Evolutionary conservation across 1,140 invertebrate genomes (phyloP), one percentile per base, ranked within the genome.

Genomic region (Hycleus cichorii): DNA sequence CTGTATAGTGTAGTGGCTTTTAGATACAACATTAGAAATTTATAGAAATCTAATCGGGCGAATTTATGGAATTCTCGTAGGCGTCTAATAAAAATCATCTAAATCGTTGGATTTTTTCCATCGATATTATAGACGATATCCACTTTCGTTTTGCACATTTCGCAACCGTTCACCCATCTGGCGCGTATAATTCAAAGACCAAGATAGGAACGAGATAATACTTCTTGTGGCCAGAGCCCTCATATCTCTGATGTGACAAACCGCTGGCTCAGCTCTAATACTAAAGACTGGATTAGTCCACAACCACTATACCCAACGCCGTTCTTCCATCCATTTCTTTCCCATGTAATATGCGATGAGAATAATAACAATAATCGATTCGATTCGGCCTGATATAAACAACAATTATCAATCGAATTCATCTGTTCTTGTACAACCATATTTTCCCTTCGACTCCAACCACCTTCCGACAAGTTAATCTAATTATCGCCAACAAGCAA

Each of bases 301-400:
- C 32, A 32, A 18, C 32, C 4, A 32, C 32, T 32, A 32, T 32
- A 32, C 32, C 32, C 4, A 32, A 32, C 32, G 32, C 32, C 32
- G 32, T 32, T 32, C 32, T 32, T 18, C 18, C 18, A 32, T 32
- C 32, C 32, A 32, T 32, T 61, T 63, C 62, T 64, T 18, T 53
- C 58, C 61, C 59, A 65, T 70, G 66, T 70, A 70, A 70, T 70
- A 70, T 70, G 67, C 67, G 67, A 70, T 70, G 69, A 67, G 67
- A 70, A 70, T 69, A 68, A 70, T 70, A 70, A 70, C 69, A 70
- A 68, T 70, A 70, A 70, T 70, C 69, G 68, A 63, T 66, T 64
- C 32, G 18, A 18, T 18, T 18, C 18, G 18, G 18, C 18, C 18
- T 18, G 18, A 32, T 5, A 32, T 7, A 32, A 32, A 32, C 57